Conservation (phyloP, 1,140 invertebrate genomes). For the Orchestia grillus region DNA sequence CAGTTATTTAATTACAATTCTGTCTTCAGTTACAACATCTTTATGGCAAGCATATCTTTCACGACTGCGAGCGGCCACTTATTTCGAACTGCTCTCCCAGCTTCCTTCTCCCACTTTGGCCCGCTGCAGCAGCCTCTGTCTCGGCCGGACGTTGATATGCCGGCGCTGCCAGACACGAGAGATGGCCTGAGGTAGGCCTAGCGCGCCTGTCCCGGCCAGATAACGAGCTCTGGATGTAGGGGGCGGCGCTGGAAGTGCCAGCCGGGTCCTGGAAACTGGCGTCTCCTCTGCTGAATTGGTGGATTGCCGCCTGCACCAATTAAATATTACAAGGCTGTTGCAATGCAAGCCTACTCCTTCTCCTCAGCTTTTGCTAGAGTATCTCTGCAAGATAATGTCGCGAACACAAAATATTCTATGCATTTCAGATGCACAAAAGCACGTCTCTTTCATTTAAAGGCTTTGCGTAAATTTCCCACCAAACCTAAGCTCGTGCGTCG, state of each 20-base stretch:
- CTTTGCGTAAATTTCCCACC: not conserved
- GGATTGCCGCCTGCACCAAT: not conserved
- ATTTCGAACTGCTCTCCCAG: not conserved
- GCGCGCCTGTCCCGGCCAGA: not conserved
- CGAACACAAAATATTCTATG: not conserved
- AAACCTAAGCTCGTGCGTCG: not conserved
- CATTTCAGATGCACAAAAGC: not conserved
- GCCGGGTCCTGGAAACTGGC: not conserved
- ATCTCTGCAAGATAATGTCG: not conserved
- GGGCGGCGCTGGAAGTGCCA: not conserved
- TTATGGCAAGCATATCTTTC: not conserved
- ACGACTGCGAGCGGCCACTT: not conserved
- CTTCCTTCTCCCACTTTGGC: not conserved
- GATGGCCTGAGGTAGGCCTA: not conserved
- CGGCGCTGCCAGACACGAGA: not conserved
- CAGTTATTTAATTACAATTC: not conserved
- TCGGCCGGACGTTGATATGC: not conserved
- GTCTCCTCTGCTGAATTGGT: not conserved
- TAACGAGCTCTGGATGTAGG: not conserved
- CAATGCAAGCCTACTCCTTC: not conserved
- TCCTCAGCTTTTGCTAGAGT: not conserved
- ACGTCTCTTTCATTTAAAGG: not conserved
- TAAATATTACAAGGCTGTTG: not conserved
- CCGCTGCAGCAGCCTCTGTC: too few relatives aligned
- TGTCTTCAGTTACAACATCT: not conserved